Percentiles rank a stretch among this genome's conserved stretches.
phyloP scores from a whole-genome alignment of 1,140 invertebrate species.

The Pseudomyrmex gracilis region DNA sequence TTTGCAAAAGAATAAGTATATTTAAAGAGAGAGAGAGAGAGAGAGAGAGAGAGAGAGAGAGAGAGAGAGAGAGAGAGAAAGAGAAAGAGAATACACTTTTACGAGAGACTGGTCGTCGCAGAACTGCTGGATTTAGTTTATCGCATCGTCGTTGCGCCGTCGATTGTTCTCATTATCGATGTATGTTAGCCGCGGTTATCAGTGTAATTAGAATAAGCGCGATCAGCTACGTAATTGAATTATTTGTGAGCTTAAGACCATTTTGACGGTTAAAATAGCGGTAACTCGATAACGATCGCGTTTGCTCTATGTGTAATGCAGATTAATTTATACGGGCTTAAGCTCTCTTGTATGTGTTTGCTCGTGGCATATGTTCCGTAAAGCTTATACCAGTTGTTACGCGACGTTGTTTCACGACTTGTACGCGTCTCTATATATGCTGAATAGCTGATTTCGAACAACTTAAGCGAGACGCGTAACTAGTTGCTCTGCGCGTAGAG shows the following conservation, averaged over 20 bases:
- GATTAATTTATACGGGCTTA: constrained; percentile 45
- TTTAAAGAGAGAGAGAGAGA: constrained; percentile 1
- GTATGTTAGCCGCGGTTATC: constrained; percentile 25
- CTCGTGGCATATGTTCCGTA: constrained; percentile 28
- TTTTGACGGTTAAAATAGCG: constrained; percentile 39
- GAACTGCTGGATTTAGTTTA: constrained; percentile 7
- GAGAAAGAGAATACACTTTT: neutral
- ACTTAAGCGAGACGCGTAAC: neutral
- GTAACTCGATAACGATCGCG: constrained; percentile 47
- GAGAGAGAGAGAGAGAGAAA: no score
- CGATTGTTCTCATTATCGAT: constrained; percentile 1
- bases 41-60: no score
- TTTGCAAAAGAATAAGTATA: neutral
- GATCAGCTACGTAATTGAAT: constrained; percentile 41
- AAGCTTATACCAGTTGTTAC: constrained; percentile 4
- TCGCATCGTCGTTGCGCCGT: constrained; percentile 3
- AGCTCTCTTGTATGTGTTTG: constrained; percentile 7
- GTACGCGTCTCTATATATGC: neutral
- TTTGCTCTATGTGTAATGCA: constrained; percentile 39
- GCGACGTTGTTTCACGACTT: constrained; percentile 6
- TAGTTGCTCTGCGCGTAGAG: neutral
- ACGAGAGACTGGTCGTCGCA: neutral
- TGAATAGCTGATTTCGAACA: constrained; percentile 19
- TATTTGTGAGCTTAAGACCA: constrained; percentile 20
- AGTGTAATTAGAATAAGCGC: constrained; percentile 48